Evolutionary conservation across 2,888 invertebrate species (phyloP), one percentile per base, ranked within the genome.

Genomic region (Orthosia gracilis): DNA sequence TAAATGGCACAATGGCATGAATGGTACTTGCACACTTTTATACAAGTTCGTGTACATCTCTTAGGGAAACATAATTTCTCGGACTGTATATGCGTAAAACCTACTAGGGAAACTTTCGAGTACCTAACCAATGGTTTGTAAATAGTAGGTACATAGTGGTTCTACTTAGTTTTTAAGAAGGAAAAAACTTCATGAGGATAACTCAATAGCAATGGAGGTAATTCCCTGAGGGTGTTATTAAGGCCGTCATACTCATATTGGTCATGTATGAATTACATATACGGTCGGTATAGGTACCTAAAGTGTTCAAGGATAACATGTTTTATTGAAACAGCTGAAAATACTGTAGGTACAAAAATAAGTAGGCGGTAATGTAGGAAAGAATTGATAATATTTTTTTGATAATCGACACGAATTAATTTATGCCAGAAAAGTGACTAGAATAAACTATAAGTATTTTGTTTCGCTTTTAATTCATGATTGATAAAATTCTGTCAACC

Each of bases 101-200:
- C 17, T 40, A 31, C 47, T 23, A 54, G 40, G 18, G 31, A 73
- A 49, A 76, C 23, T 40, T 23, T 31, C 1, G 2, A 76, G 23
- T 49, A 40, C 13, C 17, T 54, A 23, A 26, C 3, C 4, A 7
- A 54, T 18, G 31, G 1, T 67, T 13, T 26, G 18, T 50, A 4
- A 70, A 23, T 23, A 50, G 15, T 12, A 18, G 13, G n/a, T 50
- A 52, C 15, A 31, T 18, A 47, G 4, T 4, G 13, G 13, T n/a
- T 49, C 2, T 31, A 47, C 7, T 58, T 13, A 0, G 0, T 21
- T 70, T 50, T 57, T 47, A 23, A 0, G 9, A 49, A 59, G 73
- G 59, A 79, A 72, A 79, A 72, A 75, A 59, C 9, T 71, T n/a
- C 7, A 40, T 40, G 13, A 79, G 59, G 75, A 54, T 40, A 79